Evolutionary conservation across 1,140 invertebrate genomes (phyloP), one percentile per base, ranked within the genome.

Genomic region (Plodia interpunctella): DNA sequence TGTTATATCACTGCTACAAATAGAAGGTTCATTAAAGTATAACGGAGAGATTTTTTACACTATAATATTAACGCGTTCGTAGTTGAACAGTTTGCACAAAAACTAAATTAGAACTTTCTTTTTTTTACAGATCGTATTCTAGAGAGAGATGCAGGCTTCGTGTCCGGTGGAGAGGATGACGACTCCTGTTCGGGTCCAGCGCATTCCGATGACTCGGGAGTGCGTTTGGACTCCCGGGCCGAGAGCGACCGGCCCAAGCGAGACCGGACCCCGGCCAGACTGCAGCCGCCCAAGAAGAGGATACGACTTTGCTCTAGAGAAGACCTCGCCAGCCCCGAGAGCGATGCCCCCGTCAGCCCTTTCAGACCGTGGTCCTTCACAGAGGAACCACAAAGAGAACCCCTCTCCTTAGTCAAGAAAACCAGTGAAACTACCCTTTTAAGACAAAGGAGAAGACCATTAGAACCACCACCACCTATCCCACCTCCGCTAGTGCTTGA

Each of bases 191-290:
- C 91, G 64, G 92, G 93, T 15, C 93, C 92, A 2, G 93, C 93
- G 49, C 92, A 93, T 38, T 95, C 94, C 18, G 95, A 95, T 66
- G 94, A 96, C 82, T 95, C 94, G 53, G 87, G 90, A 2, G 92
- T 95, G 1, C 92, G 95, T 69, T 92, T 94, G 5, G 38, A 44
- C 38, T 44, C 38, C 38, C 38, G 38, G 5, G 94, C 94, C 38
- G 91, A 92, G 0, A 64, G 72, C n/a, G 81, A 93, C 50, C 92
- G 93, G 61, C 92, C 92, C 73, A 95, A 95, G 76, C 86, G 95
- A 20, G 95, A 95, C 65, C 90, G 94, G 57, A 92, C 93, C 10
- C 95, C 96, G 59, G 94, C 94, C 0, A 91, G 93, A 9, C 92
- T 92, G 5, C 91, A 92, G 15, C 94, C 94, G 0, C 81, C 94